Percentiles rank a stretch among this genome's conserved stretches.
These are phyloP conservation scores for Platysteira castanea DNA, from an alignment of 2,113 vertebrate genomes.

Conservation along the genomic window DNA sequence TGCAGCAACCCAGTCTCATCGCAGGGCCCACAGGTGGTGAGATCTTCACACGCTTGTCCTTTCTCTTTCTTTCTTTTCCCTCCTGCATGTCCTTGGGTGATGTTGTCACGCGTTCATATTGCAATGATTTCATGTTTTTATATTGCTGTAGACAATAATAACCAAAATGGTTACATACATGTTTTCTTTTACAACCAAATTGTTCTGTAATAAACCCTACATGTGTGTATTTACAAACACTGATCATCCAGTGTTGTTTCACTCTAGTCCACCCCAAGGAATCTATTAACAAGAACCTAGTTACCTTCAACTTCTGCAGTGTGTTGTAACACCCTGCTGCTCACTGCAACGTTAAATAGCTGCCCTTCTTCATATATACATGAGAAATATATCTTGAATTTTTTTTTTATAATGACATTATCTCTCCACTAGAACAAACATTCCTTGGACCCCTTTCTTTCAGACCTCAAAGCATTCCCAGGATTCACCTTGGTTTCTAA, in stretches of 20 bases:
- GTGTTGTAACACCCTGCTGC: neutral
- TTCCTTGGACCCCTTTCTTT: neutral
- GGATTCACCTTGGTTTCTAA: neutral
- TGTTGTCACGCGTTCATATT: neutral
- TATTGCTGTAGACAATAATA: neutral
- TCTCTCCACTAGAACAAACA: neutral
- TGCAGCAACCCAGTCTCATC: rapidly evolving
- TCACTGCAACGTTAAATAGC: neutral
- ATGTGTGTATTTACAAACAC: neutral
- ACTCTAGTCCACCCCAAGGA: neutral
- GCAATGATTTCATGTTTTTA: neutral
- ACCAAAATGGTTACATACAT: neutral
- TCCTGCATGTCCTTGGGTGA: neutral
- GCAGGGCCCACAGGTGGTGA: neutral
- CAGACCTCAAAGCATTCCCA: neutral
- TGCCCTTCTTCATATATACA: neutral
- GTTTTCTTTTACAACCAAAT: neutral
- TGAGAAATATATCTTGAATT: neutral
- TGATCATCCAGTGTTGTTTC: neutral
- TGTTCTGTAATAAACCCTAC: neutral
- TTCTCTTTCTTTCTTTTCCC: neutral
- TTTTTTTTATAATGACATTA: neutral
- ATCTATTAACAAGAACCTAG: neutral
- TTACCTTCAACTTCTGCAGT: neutral
- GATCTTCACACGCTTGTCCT: neutral